Percentiles rank a stretch among this genome's conserved stretches.
These are phyloP conservation scores for Monopterus albus DNA, from an alignment of 2,113 vertebrate genomes.

Conservation along the genomic window DNA sequence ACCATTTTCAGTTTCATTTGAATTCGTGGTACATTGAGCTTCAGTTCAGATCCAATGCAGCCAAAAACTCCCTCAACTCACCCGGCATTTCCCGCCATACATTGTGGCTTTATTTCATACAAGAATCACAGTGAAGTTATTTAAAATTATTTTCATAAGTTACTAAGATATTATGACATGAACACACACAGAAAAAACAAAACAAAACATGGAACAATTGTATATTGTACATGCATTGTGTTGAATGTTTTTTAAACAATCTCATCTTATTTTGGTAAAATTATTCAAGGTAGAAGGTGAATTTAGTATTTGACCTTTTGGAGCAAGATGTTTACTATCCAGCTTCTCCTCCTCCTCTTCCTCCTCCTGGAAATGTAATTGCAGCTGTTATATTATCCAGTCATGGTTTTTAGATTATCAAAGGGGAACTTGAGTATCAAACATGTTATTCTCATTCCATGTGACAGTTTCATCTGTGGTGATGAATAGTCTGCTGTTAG, in stretches of 20 bases:
- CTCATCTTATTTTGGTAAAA: no score
- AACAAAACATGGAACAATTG: not conserved
- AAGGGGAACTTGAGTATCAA: conserved; percentile 23
- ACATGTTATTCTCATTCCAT: conserved; percentile 29
- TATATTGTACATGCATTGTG: not conserved
- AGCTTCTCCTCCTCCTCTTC: conserved; percentile 11
- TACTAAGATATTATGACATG: not conserved
- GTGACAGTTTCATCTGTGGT: conserved; percentile 12
- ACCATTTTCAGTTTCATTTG: conserved; percentile 10
- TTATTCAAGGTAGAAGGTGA: not conserved
- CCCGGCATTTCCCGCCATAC: not conserved
- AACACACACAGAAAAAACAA: not conserved
- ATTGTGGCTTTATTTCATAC: not conserved
- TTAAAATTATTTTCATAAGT: not conserved
- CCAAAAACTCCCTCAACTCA: not conserved
- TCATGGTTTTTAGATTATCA: conserved; percentile 29
- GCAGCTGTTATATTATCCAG: not conserved
- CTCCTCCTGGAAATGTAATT: not conserved
- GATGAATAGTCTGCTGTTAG: conserved; percentile 7
- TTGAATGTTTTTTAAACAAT: no score
- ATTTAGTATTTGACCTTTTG: not conserved
- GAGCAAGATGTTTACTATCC: not conserved
- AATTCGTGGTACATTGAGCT: not conserved
- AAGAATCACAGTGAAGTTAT: not conserved
- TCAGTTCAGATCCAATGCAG: no score